Evolutionary conservation across 2,113 vertebrate genomes (phyloP).

Genomic region (Hyperopisus bebe): DNA sequence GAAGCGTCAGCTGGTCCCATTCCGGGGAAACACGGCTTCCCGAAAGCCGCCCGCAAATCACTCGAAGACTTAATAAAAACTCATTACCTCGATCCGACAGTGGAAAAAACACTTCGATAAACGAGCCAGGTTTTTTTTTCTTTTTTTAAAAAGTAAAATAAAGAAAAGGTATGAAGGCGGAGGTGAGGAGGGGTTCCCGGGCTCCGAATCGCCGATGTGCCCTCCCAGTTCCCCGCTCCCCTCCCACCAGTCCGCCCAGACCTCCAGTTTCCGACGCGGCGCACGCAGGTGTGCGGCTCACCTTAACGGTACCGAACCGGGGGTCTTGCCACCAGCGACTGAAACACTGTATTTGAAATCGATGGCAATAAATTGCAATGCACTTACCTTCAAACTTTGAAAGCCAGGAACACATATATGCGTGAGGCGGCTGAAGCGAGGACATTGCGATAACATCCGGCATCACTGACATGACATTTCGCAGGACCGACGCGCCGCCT

Average conservation of each 20-base stretch:
- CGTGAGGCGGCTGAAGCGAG: background rate
- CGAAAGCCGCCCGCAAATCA: background rate
- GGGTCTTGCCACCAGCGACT: background rate
- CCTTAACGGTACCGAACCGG: background rate
- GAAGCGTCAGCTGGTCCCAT: background rate
- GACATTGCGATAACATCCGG: background rate
- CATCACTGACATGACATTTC: background rate
- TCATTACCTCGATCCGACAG: background rate
- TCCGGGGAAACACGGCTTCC: background rate
- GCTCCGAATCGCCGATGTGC: background rate
- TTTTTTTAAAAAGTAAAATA: background rate
- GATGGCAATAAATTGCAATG: background rate
- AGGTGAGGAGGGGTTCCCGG: background rate
- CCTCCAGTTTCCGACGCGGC: background rate
- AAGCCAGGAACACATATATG: background rate
- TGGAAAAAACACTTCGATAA: background rate
- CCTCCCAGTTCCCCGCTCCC: slow-evolving; percentile 2
- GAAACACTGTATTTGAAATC: background rate
- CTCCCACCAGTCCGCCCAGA: slow-evolving; percentile 12
- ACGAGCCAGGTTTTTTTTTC: background rate
- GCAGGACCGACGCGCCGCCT: background rate
- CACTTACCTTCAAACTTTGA: background rate
- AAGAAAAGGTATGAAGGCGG: background rate
- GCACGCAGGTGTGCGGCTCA: slow-evolving; percentile 9
- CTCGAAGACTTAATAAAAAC: background rate